Conservation (phyloP, 2,888 invertebrate species). For the Lepas anatifera region DNA sequence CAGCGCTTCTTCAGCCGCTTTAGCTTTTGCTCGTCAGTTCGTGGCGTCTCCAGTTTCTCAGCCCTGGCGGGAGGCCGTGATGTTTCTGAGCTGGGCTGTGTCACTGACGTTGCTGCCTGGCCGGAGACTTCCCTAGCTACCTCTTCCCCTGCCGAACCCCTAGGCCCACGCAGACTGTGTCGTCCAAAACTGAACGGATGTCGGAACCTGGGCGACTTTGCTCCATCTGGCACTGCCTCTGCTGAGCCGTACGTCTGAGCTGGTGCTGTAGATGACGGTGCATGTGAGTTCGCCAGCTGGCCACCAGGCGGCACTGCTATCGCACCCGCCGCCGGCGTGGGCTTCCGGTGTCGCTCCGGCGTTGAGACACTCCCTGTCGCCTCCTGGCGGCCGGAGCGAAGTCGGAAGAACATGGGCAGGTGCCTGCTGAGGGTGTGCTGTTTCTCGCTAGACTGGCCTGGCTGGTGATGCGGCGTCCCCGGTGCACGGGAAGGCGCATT, state of each 20-base stretch:
- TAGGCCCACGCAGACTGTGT: not conserved
- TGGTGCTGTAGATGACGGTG: no score
- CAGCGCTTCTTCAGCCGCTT: constrained; percentile 25
- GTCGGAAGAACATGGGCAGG: not conserved
- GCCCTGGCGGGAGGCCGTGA: no score
- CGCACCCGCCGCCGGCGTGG: not conserved
- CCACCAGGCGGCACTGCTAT: not conserved
- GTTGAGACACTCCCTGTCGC: no score
- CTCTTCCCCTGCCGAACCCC: no score
- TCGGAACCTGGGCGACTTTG: not conserved
- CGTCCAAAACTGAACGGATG: not conserved
- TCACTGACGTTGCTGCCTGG: no score
- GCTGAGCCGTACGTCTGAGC: no score
- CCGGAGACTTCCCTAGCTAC: no score
- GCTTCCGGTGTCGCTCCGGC: no score
- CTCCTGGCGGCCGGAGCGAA: no score
- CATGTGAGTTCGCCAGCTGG: no score
- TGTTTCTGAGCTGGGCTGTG: not conserved
- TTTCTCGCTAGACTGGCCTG: not conserved
- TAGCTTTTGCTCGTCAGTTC: constrained; percentile 18
- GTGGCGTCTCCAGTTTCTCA: not conserved
- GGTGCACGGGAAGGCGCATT: no score
- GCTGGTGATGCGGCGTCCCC: not conserved
- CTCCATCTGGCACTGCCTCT: not conserved
- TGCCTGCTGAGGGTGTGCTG: not conserved